These are phyloP conservation scores for Protodeltote pygarga DNA, from an alignment of 2,888 invertebrate species.

Conservation along the genomic window DNA sequence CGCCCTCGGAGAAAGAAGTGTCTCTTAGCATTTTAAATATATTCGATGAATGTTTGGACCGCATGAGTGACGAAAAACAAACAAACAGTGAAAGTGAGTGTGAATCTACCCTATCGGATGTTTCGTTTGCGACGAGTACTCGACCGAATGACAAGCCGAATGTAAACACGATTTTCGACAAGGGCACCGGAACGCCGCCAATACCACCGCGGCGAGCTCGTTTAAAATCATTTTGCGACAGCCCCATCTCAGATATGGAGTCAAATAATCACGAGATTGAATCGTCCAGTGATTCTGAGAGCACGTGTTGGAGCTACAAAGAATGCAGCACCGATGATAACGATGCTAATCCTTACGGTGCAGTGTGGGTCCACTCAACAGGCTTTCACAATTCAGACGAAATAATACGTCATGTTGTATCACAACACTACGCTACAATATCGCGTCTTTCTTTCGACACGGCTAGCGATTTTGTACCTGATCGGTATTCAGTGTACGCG, in stretches of 20 bases:
- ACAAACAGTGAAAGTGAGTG: slow-evolving; percentile 67
- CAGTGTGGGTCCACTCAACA: slow-evolving; percentile 78
- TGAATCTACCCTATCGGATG: slow-evolving; percentile 68
- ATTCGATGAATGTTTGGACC: slow-evolving; percentile 81
- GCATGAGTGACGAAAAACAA: slow-evolving; percentile 63
- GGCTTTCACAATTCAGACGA: slow-evolving; percentile 82
- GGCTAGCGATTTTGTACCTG: slow-evolving; percentile 72
- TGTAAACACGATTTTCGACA: slow-evolving; percentile 58
- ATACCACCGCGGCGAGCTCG: slow-evolving; percentile 68
- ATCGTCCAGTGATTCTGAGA: slow-evolving; percentile 76
- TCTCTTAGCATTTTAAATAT: slow-evolving; percentile 80
- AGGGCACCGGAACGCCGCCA: slow-evolving; percentile 68
- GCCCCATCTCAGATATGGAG: slow-evolving; percentile 46
- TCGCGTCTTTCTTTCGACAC: slow-evolving; percentile 78
- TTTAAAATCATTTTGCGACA: slow-evolving; percentile 55
- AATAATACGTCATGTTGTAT: slow-evolving; percentile 71
- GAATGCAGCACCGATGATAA: slow-evolving; percentile 73
- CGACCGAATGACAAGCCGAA: slow-evolving; percentile 62
- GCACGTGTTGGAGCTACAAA: slow-evolving; percentile 83
- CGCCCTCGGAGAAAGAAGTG: slow-evolving; percentile 67
- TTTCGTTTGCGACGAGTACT: slow-evolving; percentile 73
- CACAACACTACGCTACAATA: slow-evolving; percentile 72
- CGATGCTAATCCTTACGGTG: slow-evolving; percentile 71
- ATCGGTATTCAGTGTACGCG: slow-evolving; percentile 74
- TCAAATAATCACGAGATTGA: slow-evolving; percentile 52